phyloP scores from a whole-genome alignment of 2,797 vertebrate genomes.

The Cephalopachus bancanus region DNA sequence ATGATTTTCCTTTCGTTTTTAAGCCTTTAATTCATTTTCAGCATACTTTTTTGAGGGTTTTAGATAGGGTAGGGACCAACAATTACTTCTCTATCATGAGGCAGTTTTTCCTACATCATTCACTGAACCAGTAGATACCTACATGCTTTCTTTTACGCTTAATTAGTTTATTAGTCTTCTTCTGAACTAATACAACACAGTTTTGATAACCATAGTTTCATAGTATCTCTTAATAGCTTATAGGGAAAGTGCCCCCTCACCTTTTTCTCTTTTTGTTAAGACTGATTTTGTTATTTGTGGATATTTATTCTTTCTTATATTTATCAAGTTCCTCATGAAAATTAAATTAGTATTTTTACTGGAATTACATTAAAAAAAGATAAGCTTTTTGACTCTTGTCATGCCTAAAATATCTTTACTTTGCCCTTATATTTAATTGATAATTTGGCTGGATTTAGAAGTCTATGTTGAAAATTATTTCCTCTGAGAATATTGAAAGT shows the following conservation, averaged over 20 bases:
- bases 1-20: neutral
- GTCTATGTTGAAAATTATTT: neutral
- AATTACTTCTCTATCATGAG: neutral
- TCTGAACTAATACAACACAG: neutral
- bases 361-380: neutral
- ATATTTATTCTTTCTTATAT: neutral
- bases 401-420: neutral
- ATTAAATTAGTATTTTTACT: conserved; percentile 10
- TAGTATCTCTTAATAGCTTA: neutral
- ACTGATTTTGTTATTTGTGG: neutral
- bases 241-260: neutral
- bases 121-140: neutral
- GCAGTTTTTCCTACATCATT: neutral
- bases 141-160: neutral
- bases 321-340: conserved; percentile 18
- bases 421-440: neutral
- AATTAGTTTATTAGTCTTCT: neutral
- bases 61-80: neutral
- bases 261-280: neutral
- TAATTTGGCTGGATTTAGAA: neutral
- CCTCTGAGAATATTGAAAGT: neutral
- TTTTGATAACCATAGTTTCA: neutral
- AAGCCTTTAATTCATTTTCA: neutral
- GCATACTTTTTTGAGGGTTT: neutral
- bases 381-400: neutral